These are phyloP conservation scores for Cyclopterus lumpus DNA, from an alignment of 2,797 vertebrate genomes.

Conservation along the genomic window DNA sequence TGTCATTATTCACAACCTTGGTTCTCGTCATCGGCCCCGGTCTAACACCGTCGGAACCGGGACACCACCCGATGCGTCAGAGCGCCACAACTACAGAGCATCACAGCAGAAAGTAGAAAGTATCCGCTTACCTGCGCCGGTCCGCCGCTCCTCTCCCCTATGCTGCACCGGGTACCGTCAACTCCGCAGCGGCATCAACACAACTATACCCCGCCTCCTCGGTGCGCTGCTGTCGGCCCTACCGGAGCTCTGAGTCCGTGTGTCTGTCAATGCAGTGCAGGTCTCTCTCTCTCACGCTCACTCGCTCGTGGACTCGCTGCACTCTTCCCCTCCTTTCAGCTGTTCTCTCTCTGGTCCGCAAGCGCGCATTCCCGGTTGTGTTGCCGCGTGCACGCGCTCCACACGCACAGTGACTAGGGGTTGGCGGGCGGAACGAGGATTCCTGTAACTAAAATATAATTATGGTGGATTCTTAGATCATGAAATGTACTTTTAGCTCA, in stretches of 20 bases:
- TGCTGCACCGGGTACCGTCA: conserved; percentile 55
- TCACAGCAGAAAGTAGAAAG: not conserved
- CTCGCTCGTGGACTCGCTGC: not conserved
- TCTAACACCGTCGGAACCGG: conserved; percentile 24
- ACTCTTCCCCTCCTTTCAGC: conserved; percentile 22
- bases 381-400: conserved; percentile 33
- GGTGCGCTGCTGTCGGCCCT: conserved; percentile 9
- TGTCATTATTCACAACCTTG: conserved; percentile 7
- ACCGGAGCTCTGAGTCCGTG: conserved; percentile 46
- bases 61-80: conserved; percentile 67
- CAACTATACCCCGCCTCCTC: conserved; percentile 13
- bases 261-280: conserved; percentile 50
- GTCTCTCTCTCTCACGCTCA: conserved; percentile 1
- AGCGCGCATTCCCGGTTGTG: conserved; percentile 18
- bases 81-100: conserved; percentile 9
- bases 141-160: conserved; percentile 40
- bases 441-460: not conserved
- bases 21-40: not conserved
- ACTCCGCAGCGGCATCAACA: conserved; percentile 56
- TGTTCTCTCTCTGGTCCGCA: conserved; percentile 27
- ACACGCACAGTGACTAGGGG: conserved; percentile 8
- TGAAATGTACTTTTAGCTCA: not conserved
- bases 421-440: not conserved
- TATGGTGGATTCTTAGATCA: not conserved
- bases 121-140: conserved; percentile 72